Conservation (phyloP, 1,140 invertebrate genomes). For the Oedothorax gibbosus region DNA sequence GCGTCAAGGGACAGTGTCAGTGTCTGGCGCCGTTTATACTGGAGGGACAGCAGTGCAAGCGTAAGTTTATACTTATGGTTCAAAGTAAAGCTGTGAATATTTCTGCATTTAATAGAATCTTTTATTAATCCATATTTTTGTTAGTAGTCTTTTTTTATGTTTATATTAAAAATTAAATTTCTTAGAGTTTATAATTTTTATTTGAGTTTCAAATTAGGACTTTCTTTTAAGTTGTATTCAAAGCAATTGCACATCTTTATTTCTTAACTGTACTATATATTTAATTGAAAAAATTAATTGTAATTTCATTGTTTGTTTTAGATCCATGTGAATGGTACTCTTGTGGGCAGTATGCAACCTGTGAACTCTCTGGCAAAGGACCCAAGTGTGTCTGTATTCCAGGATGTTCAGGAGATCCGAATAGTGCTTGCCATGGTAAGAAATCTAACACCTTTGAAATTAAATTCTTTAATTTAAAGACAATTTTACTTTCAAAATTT, state of each 20-base stretch:
- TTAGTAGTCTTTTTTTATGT: not conserved
- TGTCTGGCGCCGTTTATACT: constrained; percentile 63
- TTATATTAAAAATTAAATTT: not conserved
- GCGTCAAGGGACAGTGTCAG: constrained; percentile 74
- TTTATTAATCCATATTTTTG: not conserved
- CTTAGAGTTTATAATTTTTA: too few relatives aligned
- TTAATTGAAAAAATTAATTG: not conserved
- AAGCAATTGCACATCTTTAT: not conserved
- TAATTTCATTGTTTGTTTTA: constrained; percentile 19
- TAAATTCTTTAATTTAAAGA: constrained; percentile 21
- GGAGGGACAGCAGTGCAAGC: constrained; percentile 63
- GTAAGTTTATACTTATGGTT: constrained; percentile 50
- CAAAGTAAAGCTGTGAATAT: not conserved
- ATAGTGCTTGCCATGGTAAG: constrained; percentile 64
- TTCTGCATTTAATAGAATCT: not conserved
- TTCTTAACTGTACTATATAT: not conserved
- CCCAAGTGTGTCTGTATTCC: constrained; percentile 62
- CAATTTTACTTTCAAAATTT: not conserved
- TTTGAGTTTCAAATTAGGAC: too few relatives aligned
- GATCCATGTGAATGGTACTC: constrained; percentile 64
- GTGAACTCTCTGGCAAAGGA: constrained; percentile 60
- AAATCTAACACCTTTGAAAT: not conserved
- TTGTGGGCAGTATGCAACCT: constrained; percentile 64
- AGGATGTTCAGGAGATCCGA: constrained; percentile 64
- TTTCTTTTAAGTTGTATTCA: not conserved